These are phyloP conservation scores for Drosophila arawakana DNA, from an alignment of 1,140 invertebrate genomes.

Conservation along the genomic window DNA sequence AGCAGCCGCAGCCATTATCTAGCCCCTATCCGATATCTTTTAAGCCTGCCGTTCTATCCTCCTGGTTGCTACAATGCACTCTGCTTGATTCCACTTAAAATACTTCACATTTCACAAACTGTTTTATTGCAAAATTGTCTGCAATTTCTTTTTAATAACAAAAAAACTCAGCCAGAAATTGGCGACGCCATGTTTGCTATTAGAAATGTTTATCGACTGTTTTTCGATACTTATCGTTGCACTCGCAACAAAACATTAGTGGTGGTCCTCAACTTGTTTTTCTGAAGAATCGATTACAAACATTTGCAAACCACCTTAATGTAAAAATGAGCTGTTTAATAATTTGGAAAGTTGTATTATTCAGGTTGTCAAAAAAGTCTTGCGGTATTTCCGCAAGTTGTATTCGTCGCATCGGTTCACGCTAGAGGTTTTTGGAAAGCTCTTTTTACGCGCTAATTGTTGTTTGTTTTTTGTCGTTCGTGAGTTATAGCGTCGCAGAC, in stretches of 20 bases:
- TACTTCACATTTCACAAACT: slow-evolving; percentile 63
- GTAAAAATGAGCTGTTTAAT: no score
- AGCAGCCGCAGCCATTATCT: slow-evolving; percentile 61
- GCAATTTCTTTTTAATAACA: slow-evolving; percentile 47
- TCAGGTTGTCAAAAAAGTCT: no score
- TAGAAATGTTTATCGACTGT: slow-evolving; percentile 37
- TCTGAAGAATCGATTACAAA: slow-evolving; percentile 2
- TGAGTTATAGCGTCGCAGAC: no score
- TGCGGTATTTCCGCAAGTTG: no score
- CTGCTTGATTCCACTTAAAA: slow-evolving; percentile 30
- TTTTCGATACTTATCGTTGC: slow-evolving; percentile 34
- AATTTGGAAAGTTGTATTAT: no score
- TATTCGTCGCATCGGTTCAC: no score
- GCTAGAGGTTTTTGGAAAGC: no score
- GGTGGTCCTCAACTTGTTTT: not conserved
- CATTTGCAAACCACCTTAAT: no score
- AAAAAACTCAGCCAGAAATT: slow-evolving; percentile 54
- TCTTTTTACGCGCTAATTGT: no score
- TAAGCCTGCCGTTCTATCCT: slow-evolving; percentile 14
- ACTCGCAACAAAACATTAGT: not conserved
- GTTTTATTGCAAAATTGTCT: slow-evolving; percentile 39
- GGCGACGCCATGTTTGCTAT: slow-evolving; percentile 71
- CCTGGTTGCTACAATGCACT: slow-evolving; percentile 39
- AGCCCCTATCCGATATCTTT: slow-evolving; percentile 25
- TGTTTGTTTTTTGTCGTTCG: no score